These are phyloP conservation scores for Tapirus indicus DNA, from an alignment of 2,797 vertebrate species.

Conservation along the genomic window DNA sequence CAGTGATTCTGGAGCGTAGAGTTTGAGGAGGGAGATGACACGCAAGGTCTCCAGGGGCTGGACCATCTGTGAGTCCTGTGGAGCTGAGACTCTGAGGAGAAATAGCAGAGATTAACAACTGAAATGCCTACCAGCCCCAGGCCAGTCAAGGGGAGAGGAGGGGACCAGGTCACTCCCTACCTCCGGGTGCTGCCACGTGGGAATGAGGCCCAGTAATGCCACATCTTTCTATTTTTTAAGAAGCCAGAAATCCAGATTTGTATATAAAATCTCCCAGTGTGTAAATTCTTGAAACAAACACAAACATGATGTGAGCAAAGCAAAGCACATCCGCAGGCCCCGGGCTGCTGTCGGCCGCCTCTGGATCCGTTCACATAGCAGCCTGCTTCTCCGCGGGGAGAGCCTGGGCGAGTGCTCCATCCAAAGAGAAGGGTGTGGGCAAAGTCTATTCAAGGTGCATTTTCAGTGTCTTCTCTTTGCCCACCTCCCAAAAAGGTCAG, in stretches of 20 bases:
- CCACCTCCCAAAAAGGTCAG: background rate
- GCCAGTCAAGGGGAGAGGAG: background rate
- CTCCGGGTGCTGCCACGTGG: rapidly evolving
- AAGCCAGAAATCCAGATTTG: background rate
- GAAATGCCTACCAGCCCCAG: background rate
- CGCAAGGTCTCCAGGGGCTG: background rate
- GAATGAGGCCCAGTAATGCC: background rate
- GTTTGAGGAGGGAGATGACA: background rate
- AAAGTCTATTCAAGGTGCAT: background rate
- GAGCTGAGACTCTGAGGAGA: background rate
- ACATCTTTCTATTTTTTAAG: background rate
- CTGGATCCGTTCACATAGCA: background rate
- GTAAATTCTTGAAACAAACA: background rate
- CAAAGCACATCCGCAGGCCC: background rate
- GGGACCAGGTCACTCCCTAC: background rate
- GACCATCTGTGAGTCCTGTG: background rate
- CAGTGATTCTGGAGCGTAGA: background rate
- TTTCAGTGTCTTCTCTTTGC: background rate
- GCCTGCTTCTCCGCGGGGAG: background rate
- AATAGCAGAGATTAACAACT: background rate
- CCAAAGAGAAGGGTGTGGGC: background rate
- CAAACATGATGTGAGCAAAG: background rate
- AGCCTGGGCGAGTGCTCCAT: too few relatives aligned
- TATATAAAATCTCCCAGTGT: background rate
- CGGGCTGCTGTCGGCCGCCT: rapidly evolving